Evolutionary conservation across 2,888 invertebrate genomes (phyloP).

Genomic region (Phengaris alcon): DNA sequence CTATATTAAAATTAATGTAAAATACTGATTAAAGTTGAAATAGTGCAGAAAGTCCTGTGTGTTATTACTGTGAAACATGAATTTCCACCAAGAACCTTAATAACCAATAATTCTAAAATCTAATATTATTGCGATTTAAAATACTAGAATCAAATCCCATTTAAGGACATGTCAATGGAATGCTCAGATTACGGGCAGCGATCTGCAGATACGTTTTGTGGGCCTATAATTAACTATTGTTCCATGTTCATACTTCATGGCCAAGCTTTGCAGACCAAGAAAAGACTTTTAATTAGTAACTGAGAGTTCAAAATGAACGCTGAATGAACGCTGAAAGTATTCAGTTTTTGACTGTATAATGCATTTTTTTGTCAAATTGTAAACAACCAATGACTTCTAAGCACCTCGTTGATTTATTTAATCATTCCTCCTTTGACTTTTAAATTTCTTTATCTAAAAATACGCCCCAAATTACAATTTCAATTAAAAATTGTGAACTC

Average conservation of each 20-base stretch:
- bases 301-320: not conserved
- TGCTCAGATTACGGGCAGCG: conserved; percentile 6
- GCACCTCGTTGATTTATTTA: too few species aligned
- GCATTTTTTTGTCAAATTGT: not conserved
- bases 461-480: not conserved
- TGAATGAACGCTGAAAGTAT: not conserved
- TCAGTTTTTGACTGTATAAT: too few species aligned
- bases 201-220: not conserved
- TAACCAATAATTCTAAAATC: too few species aligned
- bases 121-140: too few species aligned
- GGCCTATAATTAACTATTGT: not conserved
- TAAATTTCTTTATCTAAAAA: not conserved
- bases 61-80: too few species aligned
- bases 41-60: too few species aligned
- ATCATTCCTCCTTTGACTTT: not conserved
- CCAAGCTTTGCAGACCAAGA: not conserved
- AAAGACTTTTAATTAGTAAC: not conserved
- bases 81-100: too few species aligned
- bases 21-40: too few species aligned
- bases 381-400: not conserved
- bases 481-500: not conserved
- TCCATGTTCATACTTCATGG: not conserved
- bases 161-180: conserved; percentile 16
- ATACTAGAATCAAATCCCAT: not conserved
- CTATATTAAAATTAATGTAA: too few species aligned